Evolutionary conservation across 2,888 invertebrate genomes (phyloP).

Genomic region (Sesia bembeciformis): DNA sequence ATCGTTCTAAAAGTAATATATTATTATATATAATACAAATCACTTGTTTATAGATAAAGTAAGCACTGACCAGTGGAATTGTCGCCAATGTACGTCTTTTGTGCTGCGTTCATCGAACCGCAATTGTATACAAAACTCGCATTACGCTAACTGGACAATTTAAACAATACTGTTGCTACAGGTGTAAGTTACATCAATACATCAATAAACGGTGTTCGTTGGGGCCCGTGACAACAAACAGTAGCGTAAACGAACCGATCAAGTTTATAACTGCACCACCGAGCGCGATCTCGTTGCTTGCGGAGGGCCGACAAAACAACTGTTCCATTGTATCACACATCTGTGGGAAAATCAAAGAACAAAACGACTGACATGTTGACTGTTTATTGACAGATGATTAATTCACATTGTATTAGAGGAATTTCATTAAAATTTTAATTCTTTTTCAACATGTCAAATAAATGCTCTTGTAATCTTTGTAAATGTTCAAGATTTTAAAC

Average conservation of each 20-base stretch:
- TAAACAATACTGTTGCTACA: constrained; percentile 14
- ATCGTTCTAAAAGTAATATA: constrained; percentile 26
- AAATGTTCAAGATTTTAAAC: too few relatives aligned
- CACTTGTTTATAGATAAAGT: constrained; percentile 1
- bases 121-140: constrained; percentile 9
- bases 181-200: constrained; percentile 29
- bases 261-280: constrained; percentile 44
- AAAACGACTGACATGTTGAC: constrained; percentile 22
- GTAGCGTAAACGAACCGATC: constrained; percentile 40
- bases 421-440: background rate
- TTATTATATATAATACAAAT: background rate
- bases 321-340: constrained; percentile 46
- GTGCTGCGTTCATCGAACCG: constrained; percentile 44
- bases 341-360: constrained; percentile 61
- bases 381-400: background rate
- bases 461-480: too few relatives aligned
- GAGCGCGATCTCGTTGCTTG: constrained; percentile 14
- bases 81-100: constrained; percentile 31
- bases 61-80: constrained; percentile 43
- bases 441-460: background rate
- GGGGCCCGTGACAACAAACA: constrained; percentile 27
- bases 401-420: background rate
- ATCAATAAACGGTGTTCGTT: constrained; percentile 9
- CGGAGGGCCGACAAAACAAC: constrained; percentile 51
- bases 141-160: constrained; percentile 13